Conservation (phyloP, 92 coral and sea anemone species). For the Epizoanthus stellaris region DNA sequence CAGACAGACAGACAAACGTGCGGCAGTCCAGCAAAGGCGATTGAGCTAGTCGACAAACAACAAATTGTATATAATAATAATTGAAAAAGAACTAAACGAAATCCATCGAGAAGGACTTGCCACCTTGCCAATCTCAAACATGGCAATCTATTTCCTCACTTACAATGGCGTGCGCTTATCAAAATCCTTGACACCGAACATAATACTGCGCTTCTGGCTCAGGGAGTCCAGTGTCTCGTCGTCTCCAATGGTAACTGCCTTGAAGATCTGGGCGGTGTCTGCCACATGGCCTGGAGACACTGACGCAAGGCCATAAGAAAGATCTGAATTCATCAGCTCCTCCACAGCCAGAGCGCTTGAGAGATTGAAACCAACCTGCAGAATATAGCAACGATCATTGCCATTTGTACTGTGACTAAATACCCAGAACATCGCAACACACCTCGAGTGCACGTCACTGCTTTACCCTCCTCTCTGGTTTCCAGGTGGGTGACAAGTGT, state of each 20-base stretch:
- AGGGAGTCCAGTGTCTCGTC: conserved; percentile 65
- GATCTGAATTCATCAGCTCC: conserved; percentile 14
- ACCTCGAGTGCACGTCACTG: too few species aligned
- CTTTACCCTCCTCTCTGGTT: too few species aligned
- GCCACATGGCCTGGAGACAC: conserved; percentile 27
- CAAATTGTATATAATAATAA: neutral
- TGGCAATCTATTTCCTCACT: conserved; percentile 27
- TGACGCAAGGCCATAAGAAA: conserved; percentile 28
- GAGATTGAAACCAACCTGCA: conserved; percentile 45
- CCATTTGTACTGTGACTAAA: neutral
- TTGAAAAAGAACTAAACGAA: too few species aligned
- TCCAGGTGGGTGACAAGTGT: too few species aligned
- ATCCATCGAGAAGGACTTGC: too few species aligned
- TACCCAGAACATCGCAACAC: too few species aligned
- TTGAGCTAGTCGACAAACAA: neutral
- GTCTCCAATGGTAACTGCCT: conserved; percentile 73
- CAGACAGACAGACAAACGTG: conserved; percentile 8
- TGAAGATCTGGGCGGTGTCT: conserved; percentile 60
- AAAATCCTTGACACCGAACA: conserved; percentile 76
- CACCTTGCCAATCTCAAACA: neutral
- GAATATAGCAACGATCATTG: neutral
- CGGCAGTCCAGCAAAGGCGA: neutral
- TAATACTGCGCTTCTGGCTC: conserved; percentile 48
- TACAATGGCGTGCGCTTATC: conserved; percentile 91
- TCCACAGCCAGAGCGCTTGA: conserved; percentile 21